These are phyloP conservation scores for Microlaimidae sp. DNA, from an alignment of 2,888 invertebrate genomes.

Conservation along the genomic window DNA sequence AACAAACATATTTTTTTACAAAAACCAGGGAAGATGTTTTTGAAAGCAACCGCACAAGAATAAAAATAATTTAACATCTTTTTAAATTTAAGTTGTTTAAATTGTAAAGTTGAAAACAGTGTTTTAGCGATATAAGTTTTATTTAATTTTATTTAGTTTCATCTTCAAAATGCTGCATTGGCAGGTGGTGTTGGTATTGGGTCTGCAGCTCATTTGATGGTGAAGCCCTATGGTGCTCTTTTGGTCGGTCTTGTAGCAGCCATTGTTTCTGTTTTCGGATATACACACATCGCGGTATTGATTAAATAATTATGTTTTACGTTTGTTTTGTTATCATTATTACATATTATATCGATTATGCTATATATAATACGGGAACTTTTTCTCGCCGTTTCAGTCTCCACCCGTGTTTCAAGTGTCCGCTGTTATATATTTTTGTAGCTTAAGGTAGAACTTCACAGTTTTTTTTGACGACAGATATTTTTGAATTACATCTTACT, in stretches of 20 bases:
- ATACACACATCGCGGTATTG: conserved; percentile 48
- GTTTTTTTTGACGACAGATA: too few species aligned
- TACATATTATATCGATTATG: not conserved
- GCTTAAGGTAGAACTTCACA: too few species aligned
- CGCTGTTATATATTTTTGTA: too few species aligned
- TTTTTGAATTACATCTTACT: too few species aligned
- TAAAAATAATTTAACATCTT: too few species aligned
- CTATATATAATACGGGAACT: not conserved
- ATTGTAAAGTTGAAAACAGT: too few species aligned
- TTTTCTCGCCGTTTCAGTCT: not conserved
- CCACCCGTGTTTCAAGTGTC: too few species aligned
- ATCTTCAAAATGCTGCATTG: conserved; percentile 77
- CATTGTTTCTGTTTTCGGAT: conserved; percentile 60
- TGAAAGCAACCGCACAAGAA: too few species aligned
- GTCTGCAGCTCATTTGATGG: conserved; percentile 58
- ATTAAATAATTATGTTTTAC: not conserved
- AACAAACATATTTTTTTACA: too few species aligned
- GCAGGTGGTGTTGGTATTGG: conserved; percentile 75
- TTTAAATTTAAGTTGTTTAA: too few species aligned
- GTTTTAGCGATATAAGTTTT: not conserved
- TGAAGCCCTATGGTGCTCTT: conserved; percentile 63
- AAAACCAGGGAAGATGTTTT: too few species aligned
- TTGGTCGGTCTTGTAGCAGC: conserved; percentile 65
- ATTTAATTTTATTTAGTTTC: conserved; percentile 43
- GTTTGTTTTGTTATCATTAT: not conserved